Evolutionary conservation across 2,888 invertebrate species (phyloP).

Genomic region (Rhagonycha fulva): DNA sequence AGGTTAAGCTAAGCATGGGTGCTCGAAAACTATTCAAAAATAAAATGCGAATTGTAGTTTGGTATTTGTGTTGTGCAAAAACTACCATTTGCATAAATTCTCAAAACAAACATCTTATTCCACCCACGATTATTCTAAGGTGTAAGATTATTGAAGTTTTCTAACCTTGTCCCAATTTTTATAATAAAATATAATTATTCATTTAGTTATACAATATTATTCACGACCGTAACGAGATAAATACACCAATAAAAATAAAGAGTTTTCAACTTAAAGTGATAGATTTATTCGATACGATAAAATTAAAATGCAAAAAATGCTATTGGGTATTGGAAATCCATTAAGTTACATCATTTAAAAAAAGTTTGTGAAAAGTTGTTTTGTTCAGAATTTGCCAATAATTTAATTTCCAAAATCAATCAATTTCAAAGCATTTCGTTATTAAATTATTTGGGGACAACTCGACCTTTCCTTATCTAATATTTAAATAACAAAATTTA

Average conservation of each 20-base stretch:
- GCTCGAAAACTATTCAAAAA: not conserved
- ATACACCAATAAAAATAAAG: not conserved
- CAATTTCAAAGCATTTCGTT: not conserved
- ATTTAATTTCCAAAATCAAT: not conserved
- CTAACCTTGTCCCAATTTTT: constrained; percentile 24
- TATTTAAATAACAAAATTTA: not conserved
- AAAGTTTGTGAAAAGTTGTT: not conserved
- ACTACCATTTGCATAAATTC: constrained; percentile 11
- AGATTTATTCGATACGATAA: not conserved
- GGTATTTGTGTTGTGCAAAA: not conserved
- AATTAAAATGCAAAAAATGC: not conserved
- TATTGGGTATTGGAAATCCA: not conserved
- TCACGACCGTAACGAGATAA: constrained; percentile 1
- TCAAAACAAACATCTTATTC: constrained; percentile 22
- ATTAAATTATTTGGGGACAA: too few species aligned
- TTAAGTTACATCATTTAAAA: not conserved
- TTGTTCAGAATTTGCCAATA: not conserved
- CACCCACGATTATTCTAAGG: constrained; percentile 5
- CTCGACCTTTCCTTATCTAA: too few species aligned
- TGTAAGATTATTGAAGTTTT: constrained; percentile 16
- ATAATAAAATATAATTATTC: not conserved
- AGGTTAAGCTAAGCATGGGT: not conserved
- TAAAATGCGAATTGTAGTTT: not conserved
- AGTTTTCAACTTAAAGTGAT: not conserved
- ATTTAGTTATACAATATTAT: not conserved